Conservation (phyloP, 2,888 invertebrate genomes). For the Leptopilina syphax region DNA sequence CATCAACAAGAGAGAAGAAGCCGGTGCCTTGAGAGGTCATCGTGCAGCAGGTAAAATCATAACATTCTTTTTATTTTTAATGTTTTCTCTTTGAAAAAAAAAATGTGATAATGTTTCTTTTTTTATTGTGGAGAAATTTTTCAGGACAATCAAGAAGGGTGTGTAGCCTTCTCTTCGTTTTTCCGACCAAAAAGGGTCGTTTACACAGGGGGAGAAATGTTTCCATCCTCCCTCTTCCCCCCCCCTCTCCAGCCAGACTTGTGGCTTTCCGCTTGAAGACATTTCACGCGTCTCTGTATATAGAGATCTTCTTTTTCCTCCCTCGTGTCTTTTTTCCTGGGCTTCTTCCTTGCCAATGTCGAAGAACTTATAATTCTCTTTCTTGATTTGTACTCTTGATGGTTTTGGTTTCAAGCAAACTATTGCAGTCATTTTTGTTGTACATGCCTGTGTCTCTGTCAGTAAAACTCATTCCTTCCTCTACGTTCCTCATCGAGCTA, state of each 20-base stretch:
- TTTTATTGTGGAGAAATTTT: neutral
- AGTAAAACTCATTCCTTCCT: neutral
- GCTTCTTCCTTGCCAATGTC: constrained; percentile 14
- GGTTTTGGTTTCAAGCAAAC: neutral
- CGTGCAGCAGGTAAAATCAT: neutral
- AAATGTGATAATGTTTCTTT: neutral
- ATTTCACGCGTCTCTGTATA: constrained; percentile 33
- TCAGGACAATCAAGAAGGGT: neutral
- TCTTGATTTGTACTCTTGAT: neutral
- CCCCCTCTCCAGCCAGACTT: neutral
- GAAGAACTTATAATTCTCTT: constrained; percentile 27
- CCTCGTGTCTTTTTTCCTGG: constrained; percentile 3
- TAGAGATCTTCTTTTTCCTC: constrained; percentile 19
- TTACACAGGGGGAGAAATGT: constrained; percentile 7
- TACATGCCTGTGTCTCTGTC: neutral
- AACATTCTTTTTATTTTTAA: constrained; percentile 4
- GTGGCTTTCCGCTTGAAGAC: constrained; percentile 28
- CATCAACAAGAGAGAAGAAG: constrained; percentile 14
- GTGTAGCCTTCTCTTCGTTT: neutral
- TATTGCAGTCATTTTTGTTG: neutral
- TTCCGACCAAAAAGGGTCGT: neutral
- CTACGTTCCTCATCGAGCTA: neutral
- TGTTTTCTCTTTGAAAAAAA: neutral
- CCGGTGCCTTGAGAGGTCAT: constrained; percentile 32
- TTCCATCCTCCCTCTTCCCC: neutral